Evolutionary conservation across 2,113 vertebrate species (phyloP), one percentile per base, ranked within the genome.

Genomic region (Meleagris gallopavo): DNA sequence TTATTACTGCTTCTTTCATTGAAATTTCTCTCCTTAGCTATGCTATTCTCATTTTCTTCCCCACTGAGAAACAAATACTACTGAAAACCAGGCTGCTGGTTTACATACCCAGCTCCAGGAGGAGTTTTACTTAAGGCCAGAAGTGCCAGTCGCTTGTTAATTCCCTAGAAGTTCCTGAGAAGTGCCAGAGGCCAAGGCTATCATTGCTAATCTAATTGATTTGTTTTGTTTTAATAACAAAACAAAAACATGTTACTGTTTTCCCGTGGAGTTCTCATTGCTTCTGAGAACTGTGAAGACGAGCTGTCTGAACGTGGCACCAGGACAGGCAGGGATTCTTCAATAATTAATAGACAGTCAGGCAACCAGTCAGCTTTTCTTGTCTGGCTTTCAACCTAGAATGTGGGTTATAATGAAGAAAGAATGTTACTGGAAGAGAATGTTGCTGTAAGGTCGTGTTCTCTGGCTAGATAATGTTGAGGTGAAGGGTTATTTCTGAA

Each of bases 211-310:
- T 96, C 65, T 95, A 32, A 89, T 65, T 82, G 88, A 90, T 94
- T 95, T 94, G 91, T 70, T 94, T 95, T 89, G 81, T 93, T 94
- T 88, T 92, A 93, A 96, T 43, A 43, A 95, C 81, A 86, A 96
- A 96, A 91, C 73, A 81, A 64, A 89, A 86, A 11, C 1, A 0
- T 77, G 43, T 78, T 95, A 24, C 74, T 60, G 14, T 85, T 83
- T 93, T 73, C 67, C 88, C 45, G 16, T 6, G 36, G 90, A 92
- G 66, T 25, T 58, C 36, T 48, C 15, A 1, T 41, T 16, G 45
- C 83, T 73, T 43, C 65, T 9, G 65, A 90, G 85, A 74, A 69
- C 45, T 11, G 29, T 2, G 36, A 78, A 67, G 38, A 36, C 3
- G 17, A 83, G 41, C 55, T 62, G 20, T 57, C 64, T 81, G 61